Evolutionary conservation across 2,113 vertebrate genomes (phyloP), one percentile per base, ranked within the genome.

Genomic region (Ammodytes dubius): DNA sequence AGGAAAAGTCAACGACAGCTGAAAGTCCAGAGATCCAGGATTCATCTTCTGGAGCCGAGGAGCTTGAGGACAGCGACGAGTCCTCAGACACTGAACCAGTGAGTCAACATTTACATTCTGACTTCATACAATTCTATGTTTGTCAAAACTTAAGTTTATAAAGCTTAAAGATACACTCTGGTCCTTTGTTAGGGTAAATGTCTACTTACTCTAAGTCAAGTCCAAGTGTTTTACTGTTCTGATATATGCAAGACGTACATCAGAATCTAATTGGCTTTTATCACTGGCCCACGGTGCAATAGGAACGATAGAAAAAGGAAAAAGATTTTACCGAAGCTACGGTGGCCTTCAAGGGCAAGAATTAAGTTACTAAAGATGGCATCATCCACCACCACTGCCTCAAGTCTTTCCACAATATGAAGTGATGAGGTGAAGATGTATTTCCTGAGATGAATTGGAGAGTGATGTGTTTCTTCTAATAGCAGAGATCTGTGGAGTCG

Each of bases 401-500:
- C 27, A 27, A 27, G 27, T 27, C 27, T 27, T 27, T 27, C 27
- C 27, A 27, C 27, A 27, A 27, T 27, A 27, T 27, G 27, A 27
- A 27, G 27, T 27, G 27, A 27, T 27, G 27, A 27, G 27, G 27
- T 27, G 27, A 27, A 27, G 27, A 27, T 27, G 27, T 27, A 27
- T 27, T 27, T 27, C 27, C 27, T 27, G 27, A 1, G 27, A 27
- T 27, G 27, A 27, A 27, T 27, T 27, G 27, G 2, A 27, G 27
- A 27, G 27, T 27, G 27, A 27, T 27, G 1, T 27, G 27, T 27
- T 27, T 27, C 59, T 1, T 68, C 11, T 14, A 79, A 92, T 46
- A 19, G 27, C 54, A 8, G 92, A 94, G 81, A 14, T 4, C 1
- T 3, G 2, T 0, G 37, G 15, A 61, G 40, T 45, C 60, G 1